Base-by-base conservation (phyloP, 2,888 invertebrate genomes). In the Watsonalla binaria region DNA sequence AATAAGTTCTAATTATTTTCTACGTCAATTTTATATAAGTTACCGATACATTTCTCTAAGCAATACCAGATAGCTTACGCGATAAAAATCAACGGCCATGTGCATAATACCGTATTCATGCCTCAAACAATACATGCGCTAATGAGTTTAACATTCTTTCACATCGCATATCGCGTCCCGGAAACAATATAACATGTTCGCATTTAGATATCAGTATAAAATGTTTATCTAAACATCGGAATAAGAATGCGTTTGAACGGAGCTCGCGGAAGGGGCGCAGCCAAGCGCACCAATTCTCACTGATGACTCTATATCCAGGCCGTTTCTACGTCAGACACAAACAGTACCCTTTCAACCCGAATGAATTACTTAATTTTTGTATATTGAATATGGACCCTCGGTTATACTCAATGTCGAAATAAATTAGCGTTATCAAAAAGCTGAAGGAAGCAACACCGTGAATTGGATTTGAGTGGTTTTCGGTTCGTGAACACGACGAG, bases 291-390 rank as follows among this genome's bases (percentile, higher is more conserved):
- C 71, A 71, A 79, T 84, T 82, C 69, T 76, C 60, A 76, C 78
- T 83, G 79, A 84, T 82, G 81, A 76, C 81, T 84, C 74, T 77
- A 81, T 80, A 79, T 76, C 11, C 75, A 70, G 71, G 68, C 73
- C 82, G 87, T 87, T 86, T 78, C 78, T 76, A 80, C 73, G 87
- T 87, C 88, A 87, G 82, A 82, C 75, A 84, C 86, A 87, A 82
- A 76, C 82, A 78, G 76, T 76, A 89, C 87, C 88, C 89, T 85
- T 89, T 87, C 84, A 80, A 81, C 77, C 76, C 80, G 76, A 88
- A 89, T 86, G 86, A 88, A 89, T 90, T 83, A 84, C 86, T 88
- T 88, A 88, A 88, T 89, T 88, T 87, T 84, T 87, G 80, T 79
- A 77, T 80, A 80, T 80, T 76, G 74, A 66, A 72, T 74, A 72